Base-by-base conservation (phyloP, 2,113 vertebrate genomes). In the Lota lota region DNA sequence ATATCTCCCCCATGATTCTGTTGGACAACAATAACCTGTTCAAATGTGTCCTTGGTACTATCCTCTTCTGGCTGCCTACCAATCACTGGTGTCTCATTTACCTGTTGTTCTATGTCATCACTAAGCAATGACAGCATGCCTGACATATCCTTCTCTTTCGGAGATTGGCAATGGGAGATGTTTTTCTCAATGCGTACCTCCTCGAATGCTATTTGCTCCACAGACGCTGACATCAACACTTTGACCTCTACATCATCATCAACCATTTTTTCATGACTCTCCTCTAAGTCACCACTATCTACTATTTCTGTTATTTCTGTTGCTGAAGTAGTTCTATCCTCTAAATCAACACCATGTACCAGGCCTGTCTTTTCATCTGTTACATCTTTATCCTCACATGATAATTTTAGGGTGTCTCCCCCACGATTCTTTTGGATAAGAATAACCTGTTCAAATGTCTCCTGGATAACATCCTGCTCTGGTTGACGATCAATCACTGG, bases 211-310 rank as follows among this genome's bases (percentile, higher is more conserved):
- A 61, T 79, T 69, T 95, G 93, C 0, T 50, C 58, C 57, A 80
- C 69, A 66, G 91, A 82, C 68, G 68, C 62, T 0, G 78, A 83
- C 1, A 88, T 80, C 69, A 17, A n/a, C n/a, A n/a, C 88, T 80
- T 86, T 92, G 50, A 90, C 89, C 74, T 89, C 89, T 74, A 87
- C 85, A 50, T 87, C 85, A 77, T 93, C 88, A 75, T 89, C 89
- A 5, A 22, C 21, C 10, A 56, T 0, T 8, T 47, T 47, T 40
- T 61, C 40, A 63, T 64, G 0, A 36, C 20, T 72, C n/a, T 65
- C 62, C 64, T 3, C 28, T 33, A 33, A 33, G 28, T 33, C 10
- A 70, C 12, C 10, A 58, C 22, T 65, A 12, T 69, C 10, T 12
- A 5, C 12, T 28, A 75, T 67, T 69, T 72, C 53, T 68, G 1